Evolutionary conservation across 2,113 vertebrate genomes (phyloP), one percentile per base, ranked within the genome.

Genomic region (Halichoerus grypus): DNA sequence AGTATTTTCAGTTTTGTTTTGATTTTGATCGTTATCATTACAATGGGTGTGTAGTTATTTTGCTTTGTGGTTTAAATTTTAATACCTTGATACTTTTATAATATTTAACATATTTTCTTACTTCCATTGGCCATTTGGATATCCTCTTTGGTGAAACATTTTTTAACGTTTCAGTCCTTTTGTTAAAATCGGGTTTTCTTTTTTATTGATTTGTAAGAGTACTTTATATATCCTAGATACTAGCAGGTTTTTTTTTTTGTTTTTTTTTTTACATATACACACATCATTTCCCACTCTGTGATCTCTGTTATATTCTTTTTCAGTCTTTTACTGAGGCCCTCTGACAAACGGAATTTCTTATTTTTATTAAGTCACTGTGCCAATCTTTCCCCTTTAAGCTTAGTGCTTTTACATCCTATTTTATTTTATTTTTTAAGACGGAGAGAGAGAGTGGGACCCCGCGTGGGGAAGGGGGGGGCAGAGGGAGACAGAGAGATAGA

Each of bases 21-120:
- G 22, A 51, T 72, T 53, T 95, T 57, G 5, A 59, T 33, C 79
- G 36, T 67, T 94, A 39, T 39, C 51, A 61, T 92, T 94, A 80
- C 59, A 92, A 69, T n/a, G 12, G 15, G 4, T 86, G 1, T 69
- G 4, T n/a, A 81, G 59, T 36, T 92, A 11, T 89, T 92, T 67
- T 86, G 39, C n/a, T 82, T 94, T 82, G 42, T 77, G 71, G 15
- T 61, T 95, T 92, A 90, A 93, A 57, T 67, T 88, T 87, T 76
- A 94, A 92, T 72, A 80, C 36, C 18, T 59, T 88, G 57, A 33
- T 76, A 8, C 8, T 28, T 92, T 82, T 89, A 76, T 49, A 81
- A 67, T 85, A n/a, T 76, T 97, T 80, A 88, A 92, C 28, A 88
- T 57, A 7, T 36, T 92, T 92, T 61, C 28, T 63, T 63, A 84